phyloP scores from a whole-genome alignment of 2,797 vertebrate species.

The Leptatherina wallacei region DNA sequence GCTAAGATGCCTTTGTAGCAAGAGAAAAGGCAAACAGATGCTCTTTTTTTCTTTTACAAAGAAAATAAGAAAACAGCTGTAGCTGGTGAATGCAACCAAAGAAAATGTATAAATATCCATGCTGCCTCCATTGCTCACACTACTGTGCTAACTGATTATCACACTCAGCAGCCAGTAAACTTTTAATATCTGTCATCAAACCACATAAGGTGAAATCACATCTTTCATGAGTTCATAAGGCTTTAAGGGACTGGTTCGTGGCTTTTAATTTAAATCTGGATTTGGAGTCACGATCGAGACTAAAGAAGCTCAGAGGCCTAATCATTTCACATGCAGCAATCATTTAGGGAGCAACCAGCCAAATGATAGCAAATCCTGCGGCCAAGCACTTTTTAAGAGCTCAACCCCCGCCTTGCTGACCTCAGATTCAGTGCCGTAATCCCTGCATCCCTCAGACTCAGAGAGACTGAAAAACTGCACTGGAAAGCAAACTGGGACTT shows the following conservation, averaged over 20 bases:
- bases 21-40: conserved; percentile 7
- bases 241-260: neutral
- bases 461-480: conserved; percentile 19
- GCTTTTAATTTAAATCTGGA: conserved; percentile 23
- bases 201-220: neutral
- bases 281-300: conserved; percentile 28
- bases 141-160: neutral
- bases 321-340: conserved; percentile 55
- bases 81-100: conserved; percentile 1
- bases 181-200: neutral
- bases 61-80: neutral
- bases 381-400: conserved; percentile 41
- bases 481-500: neutral
- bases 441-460: conserved; percentile 26
- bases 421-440: conserved; percentile 48
- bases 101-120: neutral
- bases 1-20: neutral
- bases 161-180: neutral
- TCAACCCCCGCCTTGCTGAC: conserved; percentile 39
- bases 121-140: too few species aligned
- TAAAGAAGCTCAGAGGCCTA: conserved; percentile 43
- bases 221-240: conserved; percentile 6
- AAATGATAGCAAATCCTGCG: conserved; percentile 59
- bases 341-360: conserved; percentile 35
- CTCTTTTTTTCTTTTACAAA: conserved; percentile 2